phyloP scores from a whole-genome alignment of 2,113 vertebrate species.

The Reinhardtius hippoglossoides region DNA sequence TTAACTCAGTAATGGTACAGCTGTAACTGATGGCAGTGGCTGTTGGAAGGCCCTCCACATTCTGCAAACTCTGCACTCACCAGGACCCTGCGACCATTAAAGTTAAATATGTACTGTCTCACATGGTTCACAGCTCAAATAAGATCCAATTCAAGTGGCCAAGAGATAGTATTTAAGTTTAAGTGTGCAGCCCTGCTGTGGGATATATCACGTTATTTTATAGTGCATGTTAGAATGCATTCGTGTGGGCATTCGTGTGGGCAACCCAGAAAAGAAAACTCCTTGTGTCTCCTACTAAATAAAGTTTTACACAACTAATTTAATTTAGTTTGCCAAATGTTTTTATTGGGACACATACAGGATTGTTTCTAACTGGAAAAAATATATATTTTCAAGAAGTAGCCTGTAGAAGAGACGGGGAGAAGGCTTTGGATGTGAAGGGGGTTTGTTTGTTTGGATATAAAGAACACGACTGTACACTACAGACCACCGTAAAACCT shows the following conservation, averaged over 20 bases:
- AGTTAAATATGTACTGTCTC: constrained; percentile 64
- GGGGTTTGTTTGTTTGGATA: too few species aligned
- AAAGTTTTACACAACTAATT: background rate
- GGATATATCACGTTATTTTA: constrained; percentile 34
- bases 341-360: background rate
- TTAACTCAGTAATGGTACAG: constrained; percentile 54
- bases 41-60: constrained; percentile 53
- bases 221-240: constrained; percentile 1
- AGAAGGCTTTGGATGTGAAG: too few species aligned
- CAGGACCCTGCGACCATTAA: constrained; percentile 40
- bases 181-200: constrained; percentile 10
- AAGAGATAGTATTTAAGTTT: constrained; percentile 42
- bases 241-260: too few species aligned
- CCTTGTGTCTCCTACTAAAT: background rate
- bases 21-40: constrained; percentile 54
- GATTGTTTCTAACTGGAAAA: background rate
- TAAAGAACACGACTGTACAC: too few species aligned
- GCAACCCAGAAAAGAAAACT: background rate
- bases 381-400: too few species aligned
- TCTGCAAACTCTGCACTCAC: constrained; percentile 54
- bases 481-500: too few species aligned
- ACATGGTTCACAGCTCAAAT: constrained; percentile 38
- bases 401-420: too few species aligned
- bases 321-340: background rate
- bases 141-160: constrained; percentile 44